Conservation (phyloP, 2,888 invertebrate species). For the Stictocephala bisonia region DNA sequence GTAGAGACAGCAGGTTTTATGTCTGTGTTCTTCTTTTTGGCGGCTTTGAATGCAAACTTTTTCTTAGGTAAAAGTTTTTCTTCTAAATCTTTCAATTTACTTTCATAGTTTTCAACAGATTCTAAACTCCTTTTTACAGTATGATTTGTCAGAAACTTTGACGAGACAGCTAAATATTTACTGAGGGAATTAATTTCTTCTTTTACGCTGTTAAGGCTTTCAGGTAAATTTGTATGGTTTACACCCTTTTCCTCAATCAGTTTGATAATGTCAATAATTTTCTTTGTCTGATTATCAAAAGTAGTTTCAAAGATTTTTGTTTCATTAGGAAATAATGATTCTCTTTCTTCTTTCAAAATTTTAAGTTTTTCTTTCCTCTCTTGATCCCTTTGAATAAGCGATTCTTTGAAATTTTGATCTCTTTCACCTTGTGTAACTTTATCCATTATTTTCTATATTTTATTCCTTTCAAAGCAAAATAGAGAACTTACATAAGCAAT, state of each 20-base stretch:
- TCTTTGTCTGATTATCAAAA: constrained; percentile 33
- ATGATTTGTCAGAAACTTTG: constrained; percentile 81
- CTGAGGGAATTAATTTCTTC: constrained; percentile 51
- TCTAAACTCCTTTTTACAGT: constrained; percentile 84
- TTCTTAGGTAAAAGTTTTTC: constrained; percentile 81
- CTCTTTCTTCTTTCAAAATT: constrained; percentile 44
- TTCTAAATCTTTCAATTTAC: constrained; percentile 78
- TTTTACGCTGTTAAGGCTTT: constrained; percentile 49
- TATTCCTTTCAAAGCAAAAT: background rate
- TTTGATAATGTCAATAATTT: constrained; percentile 38
- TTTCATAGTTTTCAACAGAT: constrained; percentile 76
- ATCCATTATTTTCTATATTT: constrained; percentile 3
- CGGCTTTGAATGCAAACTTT: constrained; percentile 83
- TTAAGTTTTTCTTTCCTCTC: constrained; percentile 44
- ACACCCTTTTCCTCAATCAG: constrained; percentile 29
- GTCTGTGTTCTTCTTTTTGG: constrained; percentile 23
- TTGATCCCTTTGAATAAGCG: constrained; percentile 40
- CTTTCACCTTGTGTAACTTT: constrained; percentile 10
- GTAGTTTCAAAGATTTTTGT: constrained; percentile 33
- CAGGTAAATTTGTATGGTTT: constrained; percentile 39
- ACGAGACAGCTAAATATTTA: constrained; percentile 51
- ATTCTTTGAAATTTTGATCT: constrained; percentile 32
- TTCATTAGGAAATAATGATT: constrained; percentile 27
- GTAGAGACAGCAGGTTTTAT: no score
- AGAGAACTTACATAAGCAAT: background rate